phyloP scores from a whole-genome alignment of 2,113 vertebrate genomes.

The Apodemus sylvaticus region DNA sequence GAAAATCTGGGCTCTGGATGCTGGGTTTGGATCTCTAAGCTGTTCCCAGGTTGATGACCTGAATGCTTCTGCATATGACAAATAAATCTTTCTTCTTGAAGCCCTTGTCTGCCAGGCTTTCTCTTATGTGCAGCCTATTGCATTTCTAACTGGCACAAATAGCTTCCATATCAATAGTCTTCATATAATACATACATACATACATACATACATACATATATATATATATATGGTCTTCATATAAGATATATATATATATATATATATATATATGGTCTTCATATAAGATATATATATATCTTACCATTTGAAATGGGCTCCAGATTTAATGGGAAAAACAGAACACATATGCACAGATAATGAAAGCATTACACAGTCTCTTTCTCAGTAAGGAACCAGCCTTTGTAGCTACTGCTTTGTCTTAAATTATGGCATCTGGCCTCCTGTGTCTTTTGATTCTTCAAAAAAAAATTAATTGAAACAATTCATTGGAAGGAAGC shows the following conservation, averaged over 20 bases:
- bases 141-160: conserved; percentile 52
- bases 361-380: not conserved
- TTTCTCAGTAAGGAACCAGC: conserved; percentile 23
- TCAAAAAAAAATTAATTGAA: conserved; percentile 53
- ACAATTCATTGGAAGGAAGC: not conserved
- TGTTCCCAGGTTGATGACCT: not conserved
- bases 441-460: conserved; percentile 49
- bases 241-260: too few species aligned
- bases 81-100: not conserved
- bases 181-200: too few species aligned
- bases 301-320: conserved; percentile 43
- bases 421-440: conserved; percentile 59
- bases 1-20: not conserved
- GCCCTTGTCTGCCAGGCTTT: not conserved
- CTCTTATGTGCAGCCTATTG: conserved; percentile 1
- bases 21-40: not conserved
- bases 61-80: not conserved
- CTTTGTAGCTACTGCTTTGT: conserved; percentile 37
- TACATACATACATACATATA: too few species aligned
- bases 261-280: too few species aligned
- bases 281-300: not conserved
- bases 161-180: not conserved
- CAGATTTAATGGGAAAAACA: conserved; percentile 58
- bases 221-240: too few species aligned
- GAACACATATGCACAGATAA: not conserved